phyloP scores from a whole-genome alignment of 2,797 vertebrate genomes.

The Sciurus carolinensis region DNA sequence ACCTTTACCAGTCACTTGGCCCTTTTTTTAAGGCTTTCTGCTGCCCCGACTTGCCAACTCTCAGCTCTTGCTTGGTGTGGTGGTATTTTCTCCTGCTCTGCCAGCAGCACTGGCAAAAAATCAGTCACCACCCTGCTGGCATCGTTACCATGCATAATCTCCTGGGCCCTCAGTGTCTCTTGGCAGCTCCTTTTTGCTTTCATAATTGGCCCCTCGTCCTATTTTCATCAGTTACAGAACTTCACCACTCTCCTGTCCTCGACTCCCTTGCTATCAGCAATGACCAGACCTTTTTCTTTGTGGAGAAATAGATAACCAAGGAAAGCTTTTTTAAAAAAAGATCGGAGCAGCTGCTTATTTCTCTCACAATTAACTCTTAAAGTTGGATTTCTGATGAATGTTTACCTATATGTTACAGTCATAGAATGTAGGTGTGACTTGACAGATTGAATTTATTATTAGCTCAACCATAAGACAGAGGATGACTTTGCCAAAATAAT shows the following conservation, averaged over 20 bases:
- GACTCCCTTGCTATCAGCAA: background rate
- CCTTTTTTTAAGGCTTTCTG: background rate
- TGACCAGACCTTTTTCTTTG: background rate
- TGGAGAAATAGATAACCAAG: background rate
- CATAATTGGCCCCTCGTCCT: background rate
- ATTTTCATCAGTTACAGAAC: background rate
- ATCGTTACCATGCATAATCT: background rate
- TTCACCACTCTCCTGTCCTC: background rate
- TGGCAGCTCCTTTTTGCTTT: background rate
- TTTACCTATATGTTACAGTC: background rate
- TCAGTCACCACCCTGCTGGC: background rate
- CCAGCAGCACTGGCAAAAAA: constrained; percentile 44
- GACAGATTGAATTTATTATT: constrained; percentile 16
- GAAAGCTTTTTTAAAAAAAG: background rate
- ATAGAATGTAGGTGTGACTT: background rate
- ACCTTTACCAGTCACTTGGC: background rate
- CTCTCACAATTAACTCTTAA: constrained; percentile 9
- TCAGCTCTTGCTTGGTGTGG: constrained; percentile 8
- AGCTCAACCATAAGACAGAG: constrained; percentile 2
- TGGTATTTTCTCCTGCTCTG: background rate
- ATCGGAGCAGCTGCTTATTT: background rate
- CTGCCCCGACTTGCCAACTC: background rate
- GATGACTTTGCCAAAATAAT: background rate
- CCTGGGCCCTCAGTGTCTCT: background rate
- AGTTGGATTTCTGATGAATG: background rate